Evolutionary conservation across 2,797 vertebrate genomes (phyloP).

Genomic region (Poecilia gillii): DNA sequence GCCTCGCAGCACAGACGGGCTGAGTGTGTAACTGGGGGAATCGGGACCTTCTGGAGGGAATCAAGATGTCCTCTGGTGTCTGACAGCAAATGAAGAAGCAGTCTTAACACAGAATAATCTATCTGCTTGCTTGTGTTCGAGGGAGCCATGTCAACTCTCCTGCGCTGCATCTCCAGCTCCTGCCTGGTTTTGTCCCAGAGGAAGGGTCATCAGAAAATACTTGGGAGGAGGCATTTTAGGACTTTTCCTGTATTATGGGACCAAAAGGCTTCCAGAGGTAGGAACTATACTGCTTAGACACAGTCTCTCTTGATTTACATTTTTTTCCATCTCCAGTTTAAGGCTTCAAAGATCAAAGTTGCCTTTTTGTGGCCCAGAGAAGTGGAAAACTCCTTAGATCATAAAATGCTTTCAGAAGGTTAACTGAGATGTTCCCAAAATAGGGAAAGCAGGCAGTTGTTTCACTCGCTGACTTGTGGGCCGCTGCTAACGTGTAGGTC

Average conservation of each 20-base stretch:
- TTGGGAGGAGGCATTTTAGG: conserved; percentile 76
- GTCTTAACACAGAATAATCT: conserved; percentile 18
- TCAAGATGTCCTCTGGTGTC: conserved; percentile 50
- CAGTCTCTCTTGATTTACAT: conserved; percentile 26
- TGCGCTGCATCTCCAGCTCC: conserved; percentile 75
- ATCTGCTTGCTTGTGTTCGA: conserved; percentile 48
- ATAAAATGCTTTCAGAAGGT: conserved; percentile 31
- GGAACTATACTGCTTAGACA: conserved; percentile 8
- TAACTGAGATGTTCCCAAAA: conserved; percentile 53
- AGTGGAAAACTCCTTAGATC: conserved; percentile 49
- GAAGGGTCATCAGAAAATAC: conserved; percentile 60
- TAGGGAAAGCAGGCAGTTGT: conserved; percentile 30
- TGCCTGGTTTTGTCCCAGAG: conserved; percentile 68
- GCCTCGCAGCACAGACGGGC: conserved; percentile 49
- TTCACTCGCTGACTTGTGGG: conserved; percentile 17
- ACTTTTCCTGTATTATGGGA: conserved; percentile 79
- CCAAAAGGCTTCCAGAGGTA: conserved; percentile 81
- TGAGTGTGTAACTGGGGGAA: conserved; percentile 44
- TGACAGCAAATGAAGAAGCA: conserved; percentile 44
- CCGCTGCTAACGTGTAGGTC: conserved; percentile 73
- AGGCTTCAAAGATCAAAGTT: conserved; percentile 36
- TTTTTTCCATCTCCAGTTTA: conserved; percentile 25
- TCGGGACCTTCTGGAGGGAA: conserved; percentile 32
- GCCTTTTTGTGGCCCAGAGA: conserved; percentile 26
- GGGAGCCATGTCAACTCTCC: conserved; percentile 79